Evolutionary conservation across 2,888 invertebrate species (phyloP).

Genomic region (Philaethria dido): DNA sequence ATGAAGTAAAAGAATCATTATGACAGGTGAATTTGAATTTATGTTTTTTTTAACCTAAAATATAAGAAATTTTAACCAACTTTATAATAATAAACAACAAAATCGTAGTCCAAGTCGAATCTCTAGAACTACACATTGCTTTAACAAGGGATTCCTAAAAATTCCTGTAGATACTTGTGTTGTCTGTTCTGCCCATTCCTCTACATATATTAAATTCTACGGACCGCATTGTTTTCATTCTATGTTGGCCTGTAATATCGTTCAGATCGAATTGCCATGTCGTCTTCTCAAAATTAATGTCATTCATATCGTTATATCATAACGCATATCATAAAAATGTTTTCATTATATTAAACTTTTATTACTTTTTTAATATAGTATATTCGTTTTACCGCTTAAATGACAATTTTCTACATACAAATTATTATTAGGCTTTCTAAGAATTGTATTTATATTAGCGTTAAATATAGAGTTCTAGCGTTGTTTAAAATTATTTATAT

Average conservation of each 20-base stretch:
- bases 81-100: constrained; percentile 4
- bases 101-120: constrained; percentile 31
- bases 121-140: constrained; percentile 39
- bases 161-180: constrained; percentile 45
- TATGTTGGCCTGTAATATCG: constrained; percentile 43
- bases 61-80: not conserved
- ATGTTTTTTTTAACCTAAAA: too few species aligned
- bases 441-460: too few species aligned
- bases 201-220: constrained; percentile 58
- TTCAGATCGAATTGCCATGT: constrained; percentile 15
- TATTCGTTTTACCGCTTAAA: too few species aligned
- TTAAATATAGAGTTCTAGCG: too few species aligned
- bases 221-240: constrained; percentile 51
- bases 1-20: too few species aligned
- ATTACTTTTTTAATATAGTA: too few species aligned
- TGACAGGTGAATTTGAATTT: too few species aligned
- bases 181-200: constrained; percentile 32
- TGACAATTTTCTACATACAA: too few species aligned
- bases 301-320: not conserved
- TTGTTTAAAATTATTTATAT: too few species aligned
- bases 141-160: constrained; percentile 45
- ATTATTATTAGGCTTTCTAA: too few species aligned
- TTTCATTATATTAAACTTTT: too few species aligned
- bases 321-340: not conserved
- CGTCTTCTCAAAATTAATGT: constrained; percentile 23